Evolutionary conservation across 1,140 invertebrate species (phyloP).

Genomic region (Goniozus legneri): DNA sequence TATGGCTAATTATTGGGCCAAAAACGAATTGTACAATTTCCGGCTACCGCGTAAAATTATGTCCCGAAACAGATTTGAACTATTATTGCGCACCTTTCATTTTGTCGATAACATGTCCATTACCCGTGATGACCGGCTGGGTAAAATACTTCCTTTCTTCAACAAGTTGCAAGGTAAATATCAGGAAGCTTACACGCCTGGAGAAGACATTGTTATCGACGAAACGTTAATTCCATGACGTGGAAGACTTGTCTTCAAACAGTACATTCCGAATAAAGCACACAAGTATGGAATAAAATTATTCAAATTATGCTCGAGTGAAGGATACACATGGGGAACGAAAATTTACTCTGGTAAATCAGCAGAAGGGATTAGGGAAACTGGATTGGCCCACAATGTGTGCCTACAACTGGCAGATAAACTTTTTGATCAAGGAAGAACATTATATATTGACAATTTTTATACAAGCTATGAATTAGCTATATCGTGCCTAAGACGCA

Average conservation of each 20-base stretch:
- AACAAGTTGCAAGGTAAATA: slow-evolving; percentile 22
- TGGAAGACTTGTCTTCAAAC: slow-evolving; percentile 34
- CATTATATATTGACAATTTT: slow-evolving; percentile 27
- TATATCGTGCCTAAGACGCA: slow-evolving; percentile 27
- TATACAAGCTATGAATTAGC: slow-evolving; percentile 23
- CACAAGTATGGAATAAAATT: slow-evolving; percentile 37
- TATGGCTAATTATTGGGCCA: slow-evolving; percentile 2
- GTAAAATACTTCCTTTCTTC: slow-evolving; percentile 29
- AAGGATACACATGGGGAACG: slow-evolving; percentile 27
- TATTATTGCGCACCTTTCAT: slow-evolving; percentile 29
- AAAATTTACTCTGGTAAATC: slow-evolving; percentile 32
- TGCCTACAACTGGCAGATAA: slow-evolving; percentile 18
- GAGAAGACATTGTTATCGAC: slow-evolving; percentile 30
- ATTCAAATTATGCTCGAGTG: slow-evolving; percentile 26
- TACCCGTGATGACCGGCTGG: slow-evolving; percentile 18
- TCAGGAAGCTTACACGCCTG: slow-evolving; percentile 23
- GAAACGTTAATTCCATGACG: slow-evolving; percentile 36
- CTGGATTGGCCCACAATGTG: slow-evolving; percentile 15
- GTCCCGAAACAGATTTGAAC: slow-evolving; percentile 33
- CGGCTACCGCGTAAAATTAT: slow-evolving; percentile 14
- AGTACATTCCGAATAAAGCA: slow-evolving; percentile 36
- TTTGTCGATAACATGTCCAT: slow-evolving; percentile 27
- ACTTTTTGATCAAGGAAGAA: slow-evolving; percentile 22
- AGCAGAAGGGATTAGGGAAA: slow-evolving; percentile 13
- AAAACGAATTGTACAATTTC: slow-evolving; percentile 5